phyloP scores from a whole-genome alignment of 1,140 invertebrate genomes.

The Agrilus planipennis region DNA sequence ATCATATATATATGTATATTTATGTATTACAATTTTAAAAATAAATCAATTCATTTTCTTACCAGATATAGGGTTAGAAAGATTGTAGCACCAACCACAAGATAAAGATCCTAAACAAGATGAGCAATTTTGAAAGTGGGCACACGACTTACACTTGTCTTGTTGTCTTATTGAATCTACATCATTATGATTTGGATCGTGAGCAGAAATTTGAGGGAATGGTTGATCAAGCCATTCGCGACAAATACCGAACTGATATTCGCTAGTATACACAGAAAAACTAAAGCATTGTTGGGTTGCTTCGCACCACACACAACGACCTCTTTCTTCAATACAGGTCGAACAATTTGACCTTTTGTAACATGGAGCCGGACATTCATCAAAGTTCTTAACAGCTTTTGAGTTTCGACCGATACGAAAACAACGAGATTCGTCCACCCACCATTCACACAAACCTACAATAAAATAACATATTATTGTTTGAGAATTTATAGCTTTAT shows the following conservation, averaged over 20 bases:
- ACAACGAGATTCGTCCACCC: slow-evolving; percentile 73
- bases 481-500: neutral
- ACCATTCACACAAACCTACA: slow-evolving; percentile 72
- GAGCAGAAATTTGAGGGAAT: slow-evolving; percentile 28
- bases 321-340: slow-evolving; percentile 70
- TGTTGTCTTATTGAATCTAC: slow-evolving; percentile 37
- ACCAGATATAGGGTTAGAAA: slow-evolving; percentile 77
- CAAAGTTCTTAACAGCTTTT: slow-evolving; percentile 47
- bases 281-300: slow-evolving; percentile 83
- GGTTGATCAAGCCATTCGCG: slow-evolving; percentile 83
- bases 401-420: slow-evolving; percentile 60
- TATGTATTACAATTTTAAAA: neutral
- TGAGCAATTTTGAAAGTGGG: slow-evolving; percentile 62
- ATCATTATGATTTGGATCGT: slow-evolving; percentile 22
- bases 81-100: slow-evolving; percentile 90
- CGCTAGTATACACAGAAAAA: slow-evolving; percentile 88
- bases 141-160: slow-evolving; percentile 72
- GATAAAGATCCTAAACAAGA: slow-evolving; percentile 68
- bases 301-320: slow-evolving; percentile 91
- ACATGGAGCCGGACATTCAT: slow-evolving; percentile 63
- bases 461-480: too few species aligned
- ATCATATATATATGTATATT: slow-evolving; percentile 14
- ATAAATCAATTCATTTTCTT: slow-evolving; percentile 26
- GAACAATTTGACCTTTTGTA: slow-evolving; percentile 63
- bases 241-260: slow-evolving; percentile 86